A percentile compares a stretch with the other conserved stretches of the same genome.
phyloP scores from a whole-genome alignment of 1,140 invertebrate species.

The Cardiocondyla obscurior region DNA sequence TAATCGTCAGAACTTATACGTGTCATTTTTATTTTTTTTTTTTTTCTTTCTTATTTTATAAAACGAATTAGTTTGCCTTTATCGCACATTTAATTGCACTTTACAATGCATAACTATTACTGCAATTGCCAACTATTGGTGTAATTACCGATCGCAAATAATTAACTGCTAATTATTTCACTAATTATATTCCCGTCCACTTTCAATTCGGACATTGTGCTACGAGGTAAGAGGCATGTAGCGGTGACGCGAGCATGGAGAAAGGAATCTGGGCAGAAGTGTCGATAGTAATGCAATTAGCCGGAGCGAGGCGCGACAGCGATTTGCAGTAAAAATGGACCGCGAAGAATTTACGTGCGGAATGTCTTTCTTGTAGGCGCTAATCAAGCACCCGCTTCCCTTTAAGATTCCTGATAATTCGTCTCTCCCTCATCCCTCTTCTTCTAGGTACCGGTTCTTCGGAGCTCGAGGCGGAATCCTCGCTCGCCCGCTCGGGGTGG shows the following conservation, averaged over 20 bases:
- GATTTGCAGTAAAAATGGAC: slow-evolving; percentile 54
- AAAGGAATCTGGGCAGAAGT: slow-evolving; percentile 44
- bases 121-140: background rate
- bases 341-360: slow-evolving; percentile 61
- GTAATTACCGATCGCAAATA: background rate
- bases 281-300: slow-evolving; percentile 71
- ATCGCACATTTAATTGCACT: background rate
- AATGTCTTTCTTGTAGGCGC: slow-evolving; percentile 65
- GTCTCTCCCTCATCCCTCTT: too few relatives aligned
- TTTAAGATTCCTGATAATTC: slow-evolving; percentile 53
- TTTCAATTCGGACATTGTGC: background rate
- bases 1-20: background rate
- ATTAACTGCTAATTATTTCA: background rate
- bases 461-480: slow-evolving; percentile 7
- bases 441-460: slow-evolving; percentile 5
- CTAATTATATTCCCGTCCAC: background rate
- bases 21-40: background rate
- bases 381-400: slow-evolving; percentile 60
- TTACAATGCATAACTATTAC: slow-evolving; percentile 10
- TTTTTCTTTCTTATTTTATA: background rate
- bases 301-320: slow-evolving; percentile 23
- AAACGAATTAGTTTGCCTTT: background rate
- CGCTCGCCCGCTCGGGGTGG: background rate
- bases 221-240: background rate
- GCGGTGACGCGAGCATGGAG: background rate